A percentile compares a stretch with the other conserved stretches of the same genome.
These are phyloP conservation scores for Notolabrus celidotus DNA, from an alignment of 2,797 vertebrate species.

Conservation along the genomic window DNA sequence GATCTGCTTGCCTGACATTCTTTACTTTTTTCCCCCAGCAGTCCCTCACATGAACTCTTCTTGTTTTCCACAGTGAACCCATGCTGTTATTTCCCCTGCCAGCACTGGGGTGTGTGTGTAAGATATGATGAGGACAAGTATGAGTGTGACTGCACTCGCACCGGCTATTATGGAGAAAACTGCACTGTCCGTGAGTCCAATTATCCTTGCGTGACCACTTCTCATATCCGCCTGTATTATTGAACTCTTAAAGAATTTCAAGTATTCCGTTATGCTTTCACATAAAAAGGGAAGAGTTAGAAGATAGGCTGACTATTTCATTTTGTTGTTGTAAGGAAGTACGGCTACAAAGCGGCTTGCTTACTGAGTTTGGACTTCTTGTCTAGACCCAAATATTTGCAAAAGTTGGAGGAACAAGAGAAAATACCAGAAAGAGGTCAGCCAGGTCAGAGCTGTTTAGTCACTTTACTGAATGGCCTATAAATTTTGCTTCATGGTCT, in stretches of 20 bases:
- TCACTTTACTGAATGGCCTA: background rate
- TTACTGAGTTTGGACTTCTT: slow-evolving; percentile 10
- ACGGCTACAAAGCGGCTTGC: slow-evolving; percentile 21
- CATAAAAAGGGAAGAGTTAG: background rate
- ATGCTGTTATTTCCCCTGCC: slow-evolving; percentile 94
- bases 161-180: slow-evolving; percentile 91
- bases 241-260: slow-evolving; percentile 52
- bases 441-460: slow-evolving; percentile 27
- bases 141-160: slow-evolving; percentile 95
- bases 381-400: slow-evolving; percentile 69
- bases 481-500: slow-evolving; percentile 11
- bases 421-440: slow-evolving; percentile 17
- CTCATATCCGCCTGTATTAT: slow-evolving; percentile 41
- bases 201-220: background rate
- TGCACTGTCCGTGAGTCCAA: slow-evolving; percentile 92
- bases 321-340: slow-evolving; percentile 43
- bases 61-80: slow-evolving; percentile 88
- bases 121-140: slow-evolving; percentile 83
- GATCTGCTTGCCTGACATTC: background rate
- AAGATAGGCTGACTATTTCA: background rate
- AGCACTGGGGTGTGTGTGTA: slow-evolving; percentile 92
- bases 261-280: slow-evolving; percentile 16
- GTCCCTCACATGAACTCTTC: background rate
- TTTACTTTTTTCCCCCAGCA: background rate
- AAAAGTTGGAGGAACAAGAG: background rate